Percentiles rank a stretch among this genome's conserved stretches.
These are phyloP conservation scores for Drosophila neoperkinsi DNA, from an alignment of 2,888 invertebrate genomes.

Conservation along the genomic window DNA sequence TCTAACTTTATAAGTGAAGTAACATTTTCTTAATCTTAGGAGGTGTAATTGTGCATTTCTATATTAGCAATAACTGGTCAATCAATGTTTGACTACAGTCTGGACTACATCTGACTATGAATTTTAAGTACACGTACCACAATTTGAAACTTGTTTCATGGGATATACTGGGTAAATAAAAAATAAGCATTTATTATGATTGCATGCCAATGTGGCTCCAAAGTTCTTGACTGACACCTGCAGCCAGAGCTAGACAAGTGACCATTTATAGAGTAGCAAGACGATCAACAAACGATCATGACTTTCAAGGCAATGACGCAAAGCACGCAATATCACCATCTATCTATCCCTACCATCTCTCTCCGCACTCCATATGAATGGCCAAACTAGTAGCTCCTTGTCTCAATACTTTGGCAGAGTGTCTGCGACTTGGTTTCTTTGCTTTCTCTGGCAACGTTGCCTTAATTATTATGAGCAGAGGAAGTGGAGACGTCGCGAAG, in stretches of 20 bases:
- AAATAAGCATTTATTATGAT: constrained; percentile 64
- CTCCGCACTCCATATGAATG: neutral
- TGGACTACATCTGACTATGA: neutral
- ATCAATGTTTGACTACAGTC: neutral
- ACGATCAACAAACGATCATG: constrained; percentile 78
- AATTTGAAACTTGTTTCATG: constrained; percentile 6
- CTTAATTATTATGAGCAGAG: constrained; percentile 81
- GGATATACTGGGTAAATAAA: constrained; percentile 29
- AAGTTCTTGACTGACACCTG: constrained; percentile 82
- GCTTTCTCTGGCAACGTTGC: constrained; percentile 69
- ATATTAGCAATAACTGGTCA: neutral
- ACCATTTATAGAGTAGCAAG: constrained; percentile 79
- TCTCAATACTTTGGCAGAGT: constrained; percentile 25
- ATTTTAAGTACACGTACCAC: neutral
- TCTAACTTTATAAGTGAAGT: neutral
- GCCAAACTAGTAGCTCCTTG: constrained; percentile 11
- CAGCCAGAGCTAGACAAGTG: constrained; percentile 61
- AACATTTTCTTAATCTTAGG: neutral
- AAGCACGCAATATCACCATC: constrained; percentile 60
- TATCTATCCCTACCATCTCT: neutral
- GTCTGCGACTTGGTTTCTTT: constrained; percentile 25
- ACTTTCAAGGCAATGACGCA: constrained; percentile 77
- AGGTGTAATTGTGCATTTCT: neutral
- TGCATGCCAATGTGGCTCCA: constrained; percentile 83
- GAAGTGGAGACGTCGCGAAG: constrained; percentile 59